These are phyloP conservation scores for Cheilosia vernalis DNA, from an alignment of 2,888 invertebrate genomes.

Conservation along the genomic window DNA sequence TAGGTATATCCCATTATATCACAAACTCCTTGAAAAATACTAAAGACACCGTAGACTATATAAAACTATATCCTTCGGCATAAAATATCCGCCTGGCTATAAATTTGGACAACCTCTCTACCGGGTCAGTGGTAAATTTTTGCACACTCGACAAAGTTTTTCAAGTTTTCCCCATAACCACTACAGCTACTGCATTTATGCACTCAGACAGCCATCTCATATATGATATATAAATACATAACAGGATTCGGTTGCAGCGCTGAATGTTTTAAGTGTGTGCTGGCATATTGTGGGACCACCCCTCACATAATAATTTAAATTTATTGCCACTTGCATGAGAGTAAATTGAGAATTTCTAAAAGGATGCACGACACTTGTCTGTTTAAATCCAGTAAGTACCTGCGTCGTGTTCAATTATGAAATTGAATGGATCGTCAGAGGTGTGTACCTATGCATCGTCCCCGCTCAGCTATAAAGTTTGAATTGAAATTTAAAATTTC, in stretches of 20 bases:
- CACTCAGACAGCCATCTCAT: neutral
- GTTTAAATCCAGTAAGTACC: slow-evolving; percentile 1
- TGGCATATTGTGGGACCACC: neutral
- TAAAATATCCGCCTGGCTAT: neutral
- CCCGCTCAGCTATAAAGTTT: slow-evolving; percentile 39
- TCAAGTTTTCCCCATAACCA: slow-evolving; percentile 1
- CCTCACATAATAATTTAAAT: neutral
- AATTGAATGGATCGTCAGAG: slow-evolving; percentile 7
- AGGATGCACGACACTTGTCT: neutral
- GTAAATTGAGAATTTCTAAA: neutral
- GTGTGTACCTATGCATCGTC: slow-evolving; percentile 5
- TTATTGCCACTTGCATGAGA: slow-evolving; percentile 6
- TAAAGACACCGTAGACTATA: neutral
- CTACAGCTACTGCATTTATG: neutral
- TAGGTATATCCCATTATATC: too few relatives aligned
- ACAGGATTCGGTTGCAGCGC: neutral
- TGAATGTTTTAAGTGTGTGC: too few relatives aligned
- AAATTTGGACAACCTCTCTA: slow-evolving; percentile 20
- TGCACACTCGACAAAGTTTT: slow-evolving; percentile 32
- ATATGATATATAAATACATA: too few relatives aligned
- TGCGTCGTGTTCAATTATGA: slow-evolving; percentile 35
- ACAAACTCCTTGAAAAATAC: too few relatives aligned
- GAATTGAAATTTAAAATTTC: slow-evolving; percentile 49
- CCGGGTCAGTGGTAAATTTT: slow-evolving; percentile 44
- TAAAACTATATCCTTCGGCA: neutral